Evolutionary conservation across 2,113 vertebrate species (phyloP).

Genomic region (Probosciger aterrimus): DNA sequence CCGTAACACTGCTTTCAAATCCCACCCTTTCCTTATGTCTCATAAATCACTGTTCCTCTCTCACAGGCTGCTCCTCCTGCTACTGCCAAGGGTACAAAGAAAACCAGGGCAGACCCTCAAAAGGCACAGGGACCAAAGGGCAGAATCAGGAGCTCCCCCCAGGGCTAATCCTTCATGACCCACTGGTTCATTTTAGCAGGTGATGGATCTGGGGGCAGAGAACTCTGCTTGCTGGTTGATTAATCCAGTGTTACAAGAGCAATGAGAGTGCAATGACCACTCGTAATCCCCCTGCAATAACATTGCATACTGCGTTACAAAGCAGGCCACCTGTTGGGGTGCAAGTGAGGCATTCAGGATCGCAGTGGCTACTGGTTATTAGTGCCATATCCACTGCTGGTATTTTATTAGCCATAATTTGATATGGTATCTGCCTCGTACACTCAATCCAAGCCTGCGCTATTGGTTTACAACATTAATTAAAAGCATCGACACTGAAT

Average conservation of each 20-base stretch:
- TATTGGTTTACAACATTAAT: slow-evolving; percentile 51
- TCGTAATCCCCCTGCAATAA: slow-evolving; percentile 39
- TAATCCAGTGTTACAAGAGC: slow-evolving; percentile 14
- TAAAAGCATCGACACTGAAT: not conserved
- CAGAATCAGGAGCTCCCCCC: accelerated
- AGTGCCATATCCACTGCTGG: not conserved
- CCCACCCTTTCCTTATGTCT: not conserved
- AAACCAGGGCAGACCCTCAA: not conserved
- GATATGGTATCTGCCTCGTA: not conserved
- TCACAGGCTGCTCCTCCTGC: not conserved
- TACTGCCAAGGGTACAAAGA: not conserved
- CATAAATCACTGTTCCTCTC: not conserved
- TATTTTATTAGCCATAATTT: slow-evolving; percentile 30
- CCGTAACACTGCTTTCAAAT: not conserved
- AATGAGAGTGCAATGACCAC: not conserved
- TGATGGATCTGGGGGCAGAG: not conserved
- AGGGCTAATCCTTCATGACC: not conserved
- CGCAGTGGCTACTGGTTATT: not conserved
- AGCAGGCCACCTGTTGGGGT: not conserved
- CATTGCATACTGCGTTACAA: not conserved
- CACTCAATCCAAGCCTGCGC: not conserved
- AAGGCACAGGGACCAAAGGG: accelerated
- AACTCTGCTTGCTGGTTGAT: slow-evolving; percentile 22
- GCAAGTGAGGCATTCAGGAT: not conserved
- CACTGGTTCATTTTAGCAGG: not conserved